phyloP scores from a whole-genome alignment of 2,113 vertebrate genomes.

The Potamarius usumacintae region DNA sequence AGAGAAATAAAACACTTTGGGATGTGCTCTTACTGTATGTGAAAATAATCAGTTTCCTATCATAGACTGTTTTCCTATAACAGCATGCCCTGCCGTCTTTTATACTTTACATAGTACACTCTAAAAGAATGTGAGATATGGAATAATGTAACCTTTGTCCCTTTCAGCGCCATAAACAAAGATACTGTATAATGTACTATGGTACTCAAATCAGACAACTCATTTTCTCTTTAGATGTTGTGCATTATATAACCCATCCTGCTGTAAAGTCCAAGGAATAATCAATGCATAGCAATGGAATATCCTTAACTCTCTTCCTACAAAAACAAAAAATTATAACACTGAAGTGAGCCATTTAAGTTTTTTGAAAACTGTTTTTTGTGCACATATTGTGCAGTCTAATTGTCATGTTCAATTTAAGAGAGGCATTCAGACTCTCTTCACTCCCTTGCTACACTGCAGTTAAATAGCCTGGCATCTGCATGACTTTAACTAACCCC shows the following conservation, averaged over 20 bases:
- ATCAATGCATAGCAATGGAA: not conserved
- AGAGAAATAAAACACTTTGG: no score
- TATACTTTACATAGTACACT: not conserved
- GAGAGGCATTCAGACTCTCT: not conserved
- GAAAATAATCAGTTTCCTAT: not conserved
- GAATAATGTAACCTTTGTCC: conserved; percentile 31
- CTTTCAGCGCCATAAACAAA: conserved; percentile 11
- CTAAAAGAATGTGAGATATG: not conserved
- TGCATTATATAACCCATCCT: conserved; percentile 6
- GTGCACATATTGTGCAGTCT: conserved; percentile 36
- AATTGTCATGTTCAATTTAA: conserved; percentile 36
- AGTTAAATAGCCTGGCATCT: not conserved
- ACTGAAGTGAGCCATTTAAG: conserved; percentile 29
- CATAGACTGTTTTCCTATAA: not conserved
- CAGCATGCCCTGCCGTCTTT: not conserved
- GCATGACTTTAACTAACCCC: not conserved
- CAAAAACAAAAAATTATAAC: not conserved
- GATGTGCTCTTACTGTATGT: no score
- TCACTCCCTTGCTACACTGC: not conserved
- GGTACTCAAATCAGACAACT: not conserved
- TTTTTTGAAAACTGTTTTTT: conserved; percentile 30
- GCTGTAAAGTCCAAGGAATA: not conserved
- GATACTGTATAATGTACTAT: conserved; percentile 1
- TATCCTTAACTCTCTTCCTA: not conserved
- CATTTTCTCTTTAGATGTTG: conserved; percentile 20